Conservation (phyloP, 2,888 invertebrate genomes). For the Thera britannica region DNA sequence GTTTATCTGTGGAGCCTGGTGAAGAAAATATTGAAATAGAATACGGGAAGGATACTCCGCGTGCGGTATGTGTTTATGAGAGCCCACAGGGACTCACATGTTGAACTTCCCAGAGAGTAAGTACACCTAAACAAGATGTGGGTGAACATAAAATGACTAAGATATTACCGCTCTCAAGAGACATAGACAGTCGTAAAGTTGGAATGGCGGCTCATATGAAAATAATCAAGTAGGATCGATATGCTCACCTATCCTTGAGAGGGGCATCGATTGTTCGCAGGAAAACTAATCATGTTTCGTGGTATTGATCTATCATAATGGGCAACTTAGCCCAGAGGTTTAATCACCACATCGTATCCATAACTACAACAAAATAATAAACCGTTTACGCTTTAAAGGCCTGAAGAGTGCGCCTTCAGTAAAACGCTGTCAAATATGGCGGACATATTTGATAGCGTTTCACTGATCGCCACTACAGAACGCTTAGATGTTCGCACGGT, state of each 20-base stretch:
- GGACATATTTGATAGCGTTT: no score
- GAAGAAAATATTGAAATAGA: slow-evolving; percentile 65
- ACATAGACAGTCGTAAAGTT: slow-evolving; percentile 79
- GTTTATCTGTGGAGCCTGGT: no score
- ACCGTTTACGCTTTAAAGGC: no score
- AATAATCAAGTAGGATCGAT: slow-evolving; percentile 79
- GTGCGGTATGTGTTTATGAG: slow-evolving; percentile 72
- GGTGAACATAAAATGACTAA: slow-evolving; percentile 83
- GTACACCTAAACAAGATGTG: slow-evolving; percentile 70
- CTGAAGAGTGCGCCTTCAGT: no score
- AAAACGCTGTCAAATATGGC: no score
- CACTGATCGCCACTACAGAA: no score
- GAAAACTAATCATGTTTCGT: slow-evolving; percentile 4
- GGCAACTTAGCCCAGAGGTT: background rate
- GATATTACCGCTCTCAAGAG: slow-evolving; percentile 79
- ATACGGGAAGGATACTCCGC: slow-evolving; percentile 64
- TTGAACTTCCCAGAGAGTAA: slow-evolving; percentile 71
- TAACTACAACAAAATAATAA: no score
- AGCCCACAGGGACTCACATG: slow-evolving; percentile 72
- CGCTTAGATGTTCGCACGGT: no score
- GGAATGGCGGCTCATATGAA: slow-evolving; percentile 75
- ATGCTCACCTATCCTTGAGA: slow-evolving; percentile 40
- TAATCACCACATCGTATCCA: no score
- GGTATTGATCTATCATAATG: background rate
- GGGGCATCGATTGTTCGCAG: slow-evolving; percentile 4